Percentiles rank a stretch among this genome's conserved stretches.
These are phyloP conservation scores for Scotopteryx bipunctaria DNA, from an alignment of 2,888 invertebrate genomes.

Conservation along the genomic window DNA sequence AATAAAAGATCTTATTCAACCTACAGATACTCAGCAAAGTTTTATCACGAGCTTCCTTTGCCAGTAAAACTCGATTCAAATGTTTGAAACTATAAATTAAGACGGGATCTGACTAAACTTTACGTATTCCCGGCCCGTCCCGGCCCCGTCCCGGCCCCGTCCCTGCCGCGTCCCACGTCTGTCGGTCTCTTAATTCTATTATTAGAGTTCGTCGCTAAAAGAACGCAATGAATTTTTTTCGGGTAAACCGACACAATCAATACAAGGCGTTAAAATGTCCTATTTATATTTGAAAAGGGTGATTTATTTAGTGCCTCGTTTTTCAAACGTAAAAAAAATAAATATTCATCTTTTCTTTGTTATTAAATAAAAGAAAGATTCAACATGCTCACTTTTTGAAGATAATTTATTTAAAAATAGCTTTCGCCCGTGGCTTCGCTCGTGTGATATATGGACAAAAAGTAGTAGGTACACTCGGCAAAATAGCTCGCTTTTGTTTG, in stretches of 20 bases:
- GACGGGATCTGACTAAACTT: constrained; percentile 28
- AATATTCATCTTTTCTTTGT: too few relatives aligned
- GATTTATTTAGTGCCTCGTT: too few relatives aligned
- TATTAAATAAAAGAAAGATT: too few relatives aligned
- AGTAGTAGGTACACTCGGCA: not conserved
- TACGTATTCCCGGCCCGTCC: constrained; percentile 35
- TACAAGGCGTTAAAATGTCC: too few relatives aligned
- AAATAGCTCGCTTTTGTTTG: constrained; percentile 14
- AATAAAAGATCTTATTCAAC: too few relatives aligned
- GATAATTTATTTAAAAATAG: too few relatives aligned
- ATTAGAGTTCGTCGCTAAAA: constrained; percentile 10
- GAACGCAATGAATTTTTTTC: not conserved
- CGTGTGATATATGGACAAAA: too few relatives aligned
- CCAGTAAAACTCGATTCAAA: constrained; percentile 23
- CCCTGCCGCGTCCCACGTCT: constrained; percentile 30
- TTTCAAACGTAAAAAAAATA: too few relatives aligned
- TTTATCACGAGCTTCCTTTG: constrained; percentile 16
- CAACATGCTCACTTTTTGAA: too few relatives aligned
- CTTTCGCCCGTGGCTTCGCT: too few relatives aligned
- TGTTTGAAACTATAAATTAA: constrained; percentile 35
- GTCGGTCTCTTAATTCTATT: constrained; percentile 30
- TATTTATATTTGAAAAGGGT: too few relatives aligned
- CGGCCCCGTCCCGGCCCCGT: constrained; percentile 29
- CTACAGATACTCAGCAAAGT: not conserved
- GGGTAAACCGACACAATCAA: not conserved